Conservation (phyloP, 2,797 vertebrate genomes). For the Presbytis comata region DNA sequence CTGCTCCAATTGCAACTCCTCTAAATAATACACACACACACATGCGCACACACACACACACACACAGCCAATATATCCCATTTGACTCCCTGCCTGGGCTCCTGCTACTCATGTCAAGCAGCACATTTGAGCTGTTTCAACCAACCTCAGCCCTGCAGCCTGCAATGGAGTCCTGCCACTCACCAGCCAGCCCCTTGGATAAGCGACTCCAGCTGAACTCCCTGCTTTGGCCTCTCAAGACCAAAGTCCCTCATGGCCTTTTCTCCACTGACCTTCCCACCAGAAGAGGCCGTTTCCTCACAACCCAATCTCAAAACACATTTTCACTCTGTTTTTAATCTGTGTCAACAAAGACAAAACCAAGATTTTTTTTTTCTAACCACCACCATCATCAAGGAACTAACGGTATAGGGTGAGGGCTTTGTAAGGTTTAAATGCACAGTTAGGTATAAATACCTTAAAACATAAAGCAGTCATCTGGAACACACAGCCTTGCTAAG, state of each 20-base stretch:
- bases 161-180: background rate
- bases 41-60: background rate
- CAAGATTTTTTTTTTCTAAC: background rate
- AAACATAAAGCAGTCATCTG: background rate
- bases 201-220: background rate
- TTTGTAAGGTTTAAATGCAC: background rate
- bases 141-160: background rate
- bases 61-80: background rate
- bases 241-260: background rate
- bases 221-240: background rate
- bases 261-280: background rate
- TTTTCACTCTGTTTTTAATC: background rate
- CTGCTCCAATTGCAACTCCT: background rate
- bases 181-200: background rate
- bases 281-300: background rate
- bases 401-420: background rate
- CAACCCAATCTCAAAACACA: background rate
- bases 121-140: background rate
- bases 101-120: background rate
- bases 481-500: background rate
- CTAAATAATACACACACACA: background rate
- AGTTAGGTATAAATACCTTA: background rate
- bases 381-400: background rate
- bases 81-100: background rate
- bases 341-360: constrained; percentile 21